These are phyloP conservation scores for Apogon hyalosoma DNA, from an alignment of 2,797 vertebrate genomes.

Conservation along the genomic window DNA sequence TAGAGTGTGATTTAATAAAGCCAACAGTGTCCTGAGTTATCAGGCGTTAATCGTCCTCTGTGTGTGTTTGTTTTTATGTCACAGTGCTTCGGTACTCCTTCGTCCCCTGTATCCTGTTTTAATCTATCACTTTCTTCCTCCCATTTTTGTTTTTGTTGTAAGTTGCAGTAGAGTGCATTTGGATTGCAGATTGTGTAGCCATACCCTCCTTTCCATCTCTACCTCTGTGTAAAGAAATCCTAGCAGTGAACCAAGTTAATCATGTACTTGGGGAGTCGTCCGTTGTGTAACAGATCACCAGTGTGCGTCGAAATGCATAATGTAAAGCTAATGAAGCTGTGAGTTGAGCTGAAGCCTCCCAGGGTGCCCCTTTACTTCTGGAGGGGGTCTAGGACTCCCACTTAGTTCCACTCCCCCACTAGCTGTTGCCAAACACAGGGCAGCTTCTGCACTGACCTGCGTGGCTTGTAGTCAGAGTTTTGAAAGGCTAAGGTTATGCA, in stretches of 20 bases:
- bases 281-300: conserved; percentile 32
- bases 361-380: conserved; percentile 19
- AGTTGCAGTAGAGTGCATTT: conserved; percentile 8
- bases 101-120: conserved; percentile 17
- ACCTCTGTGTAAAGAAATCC: conserved; percentile 10
- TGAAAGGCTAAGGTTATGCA: not conserved
- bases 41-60: conserved; percentile 34
- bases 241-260: conserved; percentile 15
- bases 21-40: conserved; percentile 20
- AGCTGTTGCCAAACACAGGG: conserved; percentile 1
- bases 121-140: not conserved
- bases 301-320: conserved; percentile 39
- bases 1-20: conserved; percentile 46
- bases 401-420: not conserved
- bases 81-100: conserved; percentile 8
- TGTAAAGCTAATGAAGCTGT: conserved; percentile 57
- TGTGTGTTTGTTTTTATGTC: conserved; percentile 35
- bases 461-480: conserved; percentile 13
- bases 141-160: not conserved
- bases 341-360: conserved; percentile 30
- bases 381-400: conserved; percentile 32
- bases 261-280: conserved; percentile 24
- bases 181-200: conserved; percentile 4
- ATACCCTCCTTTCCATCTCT: not conserved
- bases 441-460: not conserved